phyloP scores from a whole-genome alignment of 2,797 vertebrate genomes.

The Salmo trutta region DNA sequence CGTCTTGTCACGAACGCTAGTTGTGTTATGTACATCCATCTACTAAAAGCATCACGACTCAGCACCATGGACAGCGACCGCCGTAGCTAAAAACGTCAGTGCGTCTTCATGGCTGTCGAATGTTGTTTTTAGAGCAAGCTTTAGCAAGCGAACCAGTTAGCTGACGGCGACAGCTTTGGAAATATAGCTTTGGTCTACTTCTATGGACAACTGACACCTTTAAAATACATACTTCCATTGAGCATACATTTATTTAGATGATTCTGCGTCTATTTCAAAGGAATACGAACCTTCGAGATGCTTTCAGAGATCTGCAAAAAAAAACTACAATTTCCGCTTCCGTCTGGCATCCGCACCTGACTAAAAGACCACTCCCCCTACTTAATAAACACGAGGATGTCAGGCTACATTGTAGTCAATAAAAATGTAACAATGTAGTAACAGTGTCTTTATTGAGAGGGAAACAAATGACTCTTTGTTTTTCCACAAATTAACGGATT shows the following conservation, averaged over 20 bases:
- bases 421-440: no score
- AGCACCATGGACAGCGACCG: conserved; percentile 71
- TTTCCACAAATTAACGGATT: no score
- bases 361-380: conserved; percentile 18
- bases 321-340: conserved; percentile 65
- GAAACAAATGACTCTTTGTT: not conserved
- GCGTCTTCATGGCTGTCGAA: conserved; percentile 47
- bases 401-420: not conserved
- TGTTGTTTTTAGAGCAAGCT: conserved; percentile 25
- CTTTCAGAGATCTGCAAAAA: conserved; percentile 55
- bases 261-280: not conserved
- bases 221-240: fast-evolving
- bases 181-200: not conserved
- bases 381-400: not conserved
- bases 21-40: not conserved
- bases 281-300: conserved; percentile 42
- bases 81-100: not conserved
- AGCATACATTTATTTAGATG: fast-evolving
- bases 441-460: not conserved
- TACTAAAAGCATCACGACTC: conserved; percentile 29
- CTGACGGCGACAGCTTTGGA: not conserved
- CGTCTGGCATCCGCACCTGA: conserved; percentile 33
- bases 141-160: not conserved
- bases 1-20: not conserved
- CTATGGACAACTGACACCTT: not conserved